Percentiles rank a stretch among this genome's conserved stretches.
Evolutionary conservation across 2,888 invertebrate genomes (phyloP).

Genomic region (Netelia inedita): DNA sequence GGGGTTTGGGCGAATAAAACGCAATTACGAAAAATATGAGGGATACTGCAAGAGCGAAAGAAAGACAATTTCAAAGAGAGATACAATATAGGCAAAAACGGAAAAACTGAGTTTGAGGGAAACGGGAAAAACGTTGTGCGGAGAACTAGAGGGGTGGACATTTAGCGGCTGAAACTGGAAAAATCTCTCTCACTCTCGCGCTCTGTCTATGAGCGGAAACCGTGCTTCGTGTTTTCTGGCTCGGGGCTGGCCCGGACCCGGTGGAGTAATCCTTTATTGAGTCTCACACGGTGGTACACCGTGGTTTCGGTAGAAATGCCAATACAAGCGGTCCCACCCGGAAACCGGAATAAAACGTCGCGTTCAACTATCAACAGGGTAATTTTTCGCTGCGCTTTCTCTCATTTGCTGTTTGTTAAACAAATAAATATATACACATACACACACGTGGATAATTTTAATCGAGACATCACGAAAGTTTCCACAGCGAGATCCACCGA

Average conservation of each 20-base stretch:
- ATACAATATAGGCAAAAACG: not conserved
- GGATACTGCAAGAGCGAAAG: slow-evolving; percentile 34
- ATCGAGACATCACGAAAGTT: not conserved
- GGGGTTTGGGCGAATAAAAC: slow-evolving; percentile 69
- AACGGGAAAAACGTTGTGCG: slow-evolving; percentile 5
- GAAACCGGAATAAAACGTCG: slow-evolving; percentile 36
- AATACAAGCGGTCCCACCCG: slow-evolving; percentile 9
- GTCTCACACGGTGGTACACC: slow-evolving; percentile 49
- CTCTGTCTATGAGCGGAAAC: slow-evolving; percentile 28
- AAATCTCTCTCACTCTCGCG: not conserved
- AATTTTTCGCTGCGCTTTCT: not conserved
- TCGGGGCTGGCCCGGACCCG: slow-evolving; percentile 16
- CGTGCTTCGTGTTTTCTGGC: not conserved
- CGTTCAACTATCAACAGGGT: slow-evolving; percentile 6
- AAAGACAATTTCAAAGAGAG: slow-evolving; percentile 18
- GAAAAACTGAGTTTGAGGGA: not conserved
- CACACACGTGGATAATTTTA: too few relatives aligned
- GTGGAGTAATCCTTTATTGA: slow-evolving; percentile 63
- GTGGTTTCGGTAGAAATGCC: slow-evolving; percentile 19
- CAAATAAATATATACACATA: too few relatives aligned
- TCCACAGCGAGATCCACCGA: not conserved
- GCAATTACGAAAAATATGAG: slow-evolving; percentile 72
- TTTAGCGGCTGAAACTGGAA: slow-evolving; percentile 42
- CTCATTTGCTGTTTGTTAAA: not conserved
- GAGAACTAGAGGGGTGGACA: not conserved